Base-by-base conservation (phyloP, 2,888 invertebrate genomes). In the Chaitophorus viminalis region DNA sequence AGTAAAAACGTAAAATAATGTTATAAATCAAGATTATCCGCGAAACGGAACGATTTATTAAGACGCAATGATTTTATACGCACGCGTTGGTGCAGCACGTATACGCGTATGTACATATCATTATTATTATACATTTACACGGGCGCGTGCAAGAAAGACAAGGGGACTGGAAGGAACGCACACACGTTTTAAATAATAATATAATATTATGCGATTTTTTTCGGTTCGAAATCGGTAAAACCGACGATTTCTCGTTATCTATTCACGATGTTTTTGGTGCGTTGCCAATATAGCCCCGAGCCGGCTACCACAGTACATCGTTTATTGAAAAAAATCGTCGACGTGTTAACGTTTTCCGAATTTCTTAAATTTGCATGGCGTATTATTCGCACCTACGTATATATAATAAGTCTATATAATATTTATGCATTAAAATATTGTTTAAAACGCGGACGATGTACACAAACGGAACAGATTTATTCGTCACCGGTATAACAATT, bases 1-100 rank as follows among this genome's bases (percentile, higher is more conserved):
- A n/a, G 17, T 33, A n/a, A 36, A 79, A 70, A 5, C 3, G 6
- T 81, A 81, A 81, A 46, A 68, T 68, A n/a, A n/a, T n/a, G n/a
- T n/a, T n/a, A n/a, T n/a, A n/a, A n/a, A 81, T 70, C 81, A 81
- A 81, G 81, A 68, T 81, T 81, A 81, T 68, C 81, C 68, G 39
- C 29, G 46, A 46, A 9, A 31, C 29, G 39, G 31, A 70, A 9
- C 46, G 81, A 81, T 81, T 81, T 81, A 81, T 81, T 39, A 29
- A 2, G 14, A 1, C 31, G 18, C 17, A 18, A 4, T 3, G 18
- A 21, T 18, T 17, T 18, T 60, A 6, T 60, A 21, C 60, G 60
- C 60, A 21, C 60, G 6, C 6, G 60, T n/a, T n/a, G n/a, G n/a
- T 39, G 6, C 36, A 39, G 6, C 6, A 39, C 39, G 39, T 39